phyloP scores from a whole-genome alignment of 2,113 vertebrate species.

The Anoura caudifer region DNA sequence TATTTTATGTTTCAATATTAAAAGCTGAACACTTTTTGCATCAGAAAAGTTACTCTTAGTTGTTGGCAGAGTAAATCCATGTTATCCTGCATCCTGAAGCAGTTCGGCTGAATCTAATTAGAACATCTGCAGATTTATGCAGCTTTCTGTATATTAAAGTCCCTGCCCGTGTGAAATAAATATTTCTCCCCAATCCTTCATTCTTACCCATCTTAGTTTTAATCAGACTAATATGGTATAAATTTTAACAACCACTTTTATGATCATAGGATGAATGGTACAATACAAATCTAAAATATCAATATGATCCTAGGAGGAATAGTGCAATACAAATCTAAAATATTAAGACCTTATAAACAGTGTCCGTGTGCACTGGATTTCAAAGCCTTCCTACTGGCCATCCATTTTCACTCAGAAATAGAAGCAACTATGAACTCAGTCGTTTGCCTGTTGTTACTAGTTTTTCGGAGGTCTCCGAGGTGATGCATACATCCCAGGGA shows the following conservation, averaged over 20 bases:
- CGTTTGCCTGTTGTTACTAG: neutral
- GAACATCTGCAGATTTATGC: constrained; percentile 72
- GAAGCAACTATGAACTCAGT: neutral
- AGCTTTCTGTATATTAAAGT: constrained; percentile 65
- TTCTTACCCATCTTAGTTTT: constrained; percentile 57
- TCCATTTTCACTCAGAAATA: constrained; percentile 26
- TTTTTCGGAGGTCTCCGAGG: constrained; percentile 12
- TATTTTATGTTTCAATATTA: constrained; percentile 70
- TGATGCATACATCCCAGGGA: neutral
- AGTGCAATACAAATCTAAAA: neutral
- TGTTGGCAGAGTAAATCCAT: constrained; percentile 67
- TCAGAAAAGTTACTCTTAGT: constrained; percentile 73
- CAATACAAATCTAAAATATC: constrained; percentile 31
- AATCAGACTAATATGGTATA: constrained; percentile 67
- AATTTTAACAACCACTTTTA: constrained; percentile 66
- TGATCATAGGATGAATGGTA: constrained; percentile 44
- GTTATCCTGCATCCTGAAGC: constrained; percentile 57
- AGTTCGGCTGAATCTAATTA: constrained; percentile 73
- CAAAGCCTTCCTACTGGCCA: neutral
- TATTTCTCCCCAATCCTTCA: constrained; percentile 61
- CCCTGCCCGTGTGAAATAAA: constrained; percentile 64
- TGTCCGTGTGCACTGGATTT: neutral
- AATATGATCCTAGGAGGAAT: neutral
- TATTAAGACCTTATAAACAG: constrained; percentile 46
- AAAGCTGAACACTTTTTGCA: constrained; percentile 54